phyloP scores from a whole-genome alignment of 2,113 vertebrate genomes.

The Eubucco bourcierii region DNA sequence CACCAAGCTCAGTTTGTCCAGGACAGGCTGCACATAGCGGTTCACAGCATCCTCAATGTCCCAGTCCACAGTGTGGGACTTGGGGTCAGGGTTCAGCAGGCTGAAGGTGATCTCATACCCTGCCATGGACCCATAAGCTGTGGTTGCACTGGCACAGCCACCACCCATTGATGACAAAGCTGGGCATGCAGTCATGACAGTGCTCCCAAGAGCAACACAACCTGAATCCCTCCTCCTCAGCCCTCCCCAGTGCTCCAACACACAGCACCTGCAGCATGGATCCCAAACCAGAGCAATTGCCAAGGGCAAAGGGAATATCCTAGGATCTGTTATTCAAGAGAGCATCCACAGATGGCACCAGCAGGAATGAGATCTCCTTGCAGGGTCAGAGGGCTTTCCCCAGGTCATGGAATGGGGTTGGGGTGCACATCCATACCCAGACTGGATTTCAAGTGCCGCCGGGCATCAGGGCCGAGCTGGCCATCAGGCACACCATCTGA shows the following conservation, averaged over 20 bases:
- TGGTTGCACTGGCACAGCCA: neutral
- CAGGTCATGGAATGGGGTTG: neutral
- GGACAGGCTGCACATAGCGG: slow-evolving; percentile 85
- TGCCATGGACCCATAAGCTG: slow-evolving; percentile 4
- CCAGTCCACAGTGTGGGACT: slow-evolving; percentile 88
- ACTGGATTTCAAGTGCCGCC: slow-evolving; percentile 92
- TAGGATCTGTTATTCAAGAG: fast-evolving
- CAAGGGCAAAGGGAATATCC: neutral
- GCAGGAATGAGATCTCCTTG: fast-evolving
- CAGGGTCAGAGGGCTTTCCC: neutral
- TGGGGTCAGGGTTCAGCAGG: slow-evolving; percentile 93
- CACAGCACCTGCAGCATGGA: fast-evolving
- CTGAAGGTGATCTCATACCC: slow-evolving; percentile 98
- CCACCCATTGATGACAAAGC: fast-evolving
- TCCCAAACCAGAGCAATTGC: neutral
- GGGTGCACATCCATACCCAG: slow-evolving; percentile 73
- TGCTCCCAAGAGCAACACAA: neutral
- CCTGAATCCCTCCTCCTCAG: neutral
- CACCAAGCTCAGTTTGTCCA: slow-evolving; percentile 83
- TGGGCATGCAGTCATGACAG: fast-evolving
- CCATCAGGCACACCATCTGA: slow-evolving; percentile 81
- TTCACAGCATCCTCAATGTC: slow-evolving; percentile 87
- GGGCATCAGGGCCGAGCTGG: slow-evolving; percentile 81
- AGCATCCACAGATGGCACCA: neutral
- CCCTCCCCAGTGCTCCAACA: neutral